phyloP scores from a whole-genome alignment of 2,888 invertebrate species.

The Drosophila aldrichi region DNA sequence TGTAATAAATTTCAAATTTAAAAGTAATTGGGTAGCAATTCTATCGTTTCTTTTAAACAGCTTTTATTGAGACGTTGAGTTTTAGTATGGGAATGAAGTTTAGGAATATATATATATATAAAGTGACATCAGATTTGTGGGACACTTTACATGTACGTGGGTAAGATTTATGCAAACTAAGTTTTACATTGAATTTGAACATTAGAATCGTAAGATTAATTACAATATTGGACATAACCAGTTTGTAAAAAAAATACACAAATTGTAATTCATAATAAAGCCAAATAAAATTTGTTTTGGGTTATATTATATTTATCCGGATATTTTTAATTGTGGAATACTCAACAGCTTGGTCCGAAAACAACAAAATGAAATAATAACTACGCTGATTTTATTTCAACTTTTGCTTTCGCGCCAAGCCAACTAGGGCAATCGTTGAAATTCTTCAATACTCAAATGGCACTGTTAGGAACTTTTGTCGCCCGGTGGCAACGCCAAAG shows the following conservation, averaged over 20 bases:
- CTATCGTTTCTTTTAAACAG: slow-evolving; percentile 72
- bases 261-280: slow-evolving; percentile 38
- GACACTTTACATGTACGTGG: slow-evolving; percentile 43
- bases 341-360: neutral
- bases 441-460: slow-evolving; percentile 39
- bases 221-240: slow-evolving; percentile 54
- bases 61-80: slow-evolving; percentile 40
- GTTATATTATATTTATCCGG: slow-evolving; percentile 9
- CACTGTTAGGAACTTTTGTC: slow-evolving; percentile 10
- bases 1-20: slow-evolving; percentile 13
- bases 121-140: slow-evolving; percentile 42
- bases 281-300: slow-evolving; percentile 55
- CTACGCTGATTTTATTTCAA: neutral
- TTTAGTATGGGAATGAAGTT: slow-evolving; percentile 55
- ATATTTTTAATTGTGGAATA: neutral
- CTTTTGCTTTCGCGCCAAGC: slow-evolving; percentile 17
- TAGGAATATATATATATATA: slow-evolving; percentile 14
- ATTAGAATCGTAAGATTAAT: slow-evolving; percentile 26
- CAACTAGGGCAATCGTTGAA: neutral
- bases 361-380: neutral
- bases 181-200: slow-evolving; percentile 26
- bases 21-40: slow-evolving; percentile 37
- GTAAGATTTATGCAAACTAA: slow-evolving; percentile 45
- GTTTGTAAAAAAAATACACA: slow-evolving; percentile 50
- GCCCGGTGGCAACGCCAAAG: slow-evolving; percentile 39